A percentile compares a stretch with the other conserved stretches of the same genome.
phyloP scores from a whole-genome alignment of 2,113 vertebrate genomes.

The Gambusia holbrooki region DNA sequence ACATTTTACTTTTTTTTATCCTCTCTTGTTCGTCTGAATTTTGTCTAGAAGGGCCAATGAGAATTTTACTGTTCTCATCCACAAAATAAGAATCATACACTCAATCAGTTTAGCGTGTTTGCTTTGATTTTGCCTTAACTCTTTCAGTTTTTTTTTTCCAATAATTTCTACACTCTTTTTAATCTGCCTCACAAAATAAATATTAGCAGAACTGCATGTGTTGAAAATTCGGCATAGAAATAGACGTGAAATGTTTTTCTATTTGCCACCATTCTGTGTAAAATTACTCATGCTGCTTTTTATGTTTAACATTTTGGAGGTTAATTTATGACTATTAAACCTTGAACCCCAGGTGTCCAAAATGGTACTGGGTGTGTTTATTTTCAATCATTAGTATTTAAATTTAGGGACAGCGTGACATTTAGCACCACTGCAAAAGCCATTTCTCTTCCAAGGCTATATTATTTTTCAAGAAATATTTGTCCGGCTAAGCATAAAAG shows the following conservation, averaged over 20 bases:
- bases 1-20: too few relatives aligned
- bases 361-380: slow-evolving; percentile 4
- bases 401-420: slow-evolving; percentile 19
- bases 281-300: slow-evolving; percentile 25
- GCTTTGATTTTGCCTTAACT: too few relatives aligned
- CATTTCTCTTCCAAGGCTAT: slow-evolving; percentile 14
- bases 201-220: not conserved
- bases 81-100: too few relatives aligned
- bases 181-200: not conserved
- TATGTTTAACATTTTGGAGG: slow-evolving; percentile 23
- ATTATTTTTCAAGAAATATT: slow-evolving; percentile 6
- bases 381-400: slow-evolving; percentile 1
- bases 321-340: slow-evolving; percentile 28
- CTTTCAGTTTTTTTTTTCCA: not conserved
- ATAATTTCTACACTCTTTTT: not conserved
- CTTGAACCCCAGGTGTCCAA: slow-evolving; percentile 2
- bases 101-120: too few relatives aligned
- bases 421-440: slow-evolving; percentile 17
- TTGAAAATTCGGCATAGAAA: slow-evolving; percentile 4
- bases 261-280: slow-evolving; percentile 37
- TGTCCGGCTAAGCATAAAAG: not conserved
- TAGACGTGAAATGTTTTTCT: slow-evolving; percentile 7
- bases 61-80: too few relatives aligned
- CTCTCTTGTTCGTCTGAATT: too few relatives aligned
- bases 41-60: too few relatives aligned